These are phyloP conservation scores for Strix uralensis DNA, from an alignment of 2,113 vertebrate species.

Conservation along the genomic window DNA sequence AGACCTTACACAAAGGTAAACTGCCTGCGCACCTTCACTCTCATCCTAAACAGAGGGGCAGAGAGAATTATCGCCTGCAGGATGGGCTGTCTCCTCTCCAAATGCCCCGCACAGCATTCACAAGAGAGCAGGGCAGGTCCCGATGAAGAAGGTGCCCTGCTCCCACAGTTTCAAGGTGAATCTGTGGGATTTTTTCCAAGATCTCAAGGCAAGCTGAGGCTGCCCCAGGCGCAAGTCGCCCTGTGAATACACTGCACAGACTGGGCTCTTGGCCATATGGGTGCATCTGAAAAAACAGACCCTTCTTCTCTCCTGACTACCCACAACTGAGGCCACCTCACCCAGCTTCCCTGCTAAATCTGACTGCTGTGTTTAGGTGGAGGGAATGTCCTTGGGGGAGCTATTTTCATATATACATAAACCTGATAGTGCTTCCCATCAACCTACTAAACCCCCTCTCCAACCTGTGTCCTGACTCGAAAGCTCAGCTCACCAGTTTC, in stretches of 20 bases:
- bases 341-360: neutral
- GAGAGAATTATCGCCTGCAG: neutral
- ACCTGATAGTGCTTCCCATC: neutral
- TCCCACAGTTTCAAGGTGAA: neutral
- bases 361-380: neutral
- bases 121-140: neutral
- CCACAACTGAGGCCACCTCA: neutral
- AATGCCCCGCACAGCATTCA: neutral
- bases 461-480: neutral
- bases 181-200: neutral
- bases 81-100: neutral
- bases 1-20: neutral
- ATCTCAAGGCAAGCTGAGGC: neutral
- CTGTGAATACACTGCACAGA: neutral
- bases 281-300: neutral
- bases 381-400: neutral
- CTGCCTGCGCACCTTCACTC: fast-evolving
- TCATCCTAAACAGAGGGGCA: neutral
- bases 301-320: neutral
- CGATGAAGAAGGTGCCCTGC: neutral
- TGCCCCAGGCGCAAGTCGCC: neutral
- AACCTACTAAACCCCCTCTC: neutral
- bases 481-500: neutral
- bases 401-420: neutral
- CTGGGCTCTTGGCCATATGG: neutral